Percentiles rank a stretch among this genome's conserved stretches.
phyloP scores from a whole-genome alignment of 2,888 invertebrate genomes.

The Tachina fera region DNA sequence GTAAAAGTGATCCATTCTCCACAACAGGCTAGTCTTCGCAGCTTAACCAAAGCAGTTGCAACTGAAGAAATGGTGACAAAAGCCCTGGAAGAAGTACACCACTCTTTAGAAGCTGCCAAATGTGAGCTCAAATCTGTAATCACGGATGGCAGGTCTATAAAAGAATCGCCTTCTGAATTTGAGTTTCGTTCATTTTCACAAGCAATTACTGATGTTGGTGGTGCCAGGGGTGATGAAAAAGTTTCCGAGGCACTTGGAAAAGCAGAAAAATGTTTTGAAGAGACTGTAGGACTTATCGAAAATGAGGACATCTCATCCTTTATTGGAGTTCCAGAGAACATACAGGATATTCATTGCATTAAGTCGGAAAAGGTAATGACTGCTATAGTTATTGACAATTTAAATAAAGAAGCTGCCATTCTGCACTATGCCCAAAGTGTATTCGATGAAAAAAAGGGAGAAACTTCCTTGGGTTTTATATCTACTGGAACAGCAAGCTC shows the following conservation, averaged over 20 bases:
- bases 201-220: conserved; percentile 42
- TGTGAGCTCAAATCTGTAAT: conserved; percentile 87
- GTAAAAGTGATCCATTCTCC: conserved; percentile 80
- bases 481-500: conserved; percentile 79
- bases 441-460: conserved; percentile 70
- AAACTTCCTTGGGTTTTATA: conserved; percentile 78
- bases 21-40: conserved; percentile 68
- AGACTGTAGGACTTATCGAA: conserved; percentile 28
- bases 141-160: conserved; percentile 86
- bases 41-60: conserved; percentile 75
- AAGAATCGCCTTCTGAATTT: conserved; percentile 89
- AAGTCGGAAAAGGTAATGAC: conserved; percentile 72
- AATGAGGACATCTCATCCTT: conserved; percentile 78
- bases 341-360: conserved; percentile 38
- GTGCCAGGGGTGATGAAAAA: neutral
- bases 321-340: conserved; percentile 78
- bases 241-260: neutral
- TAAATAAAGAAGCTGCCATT: conserved; percentile 77
- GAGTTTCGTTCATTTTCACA: conserved; percentile 87
- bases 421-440: conserved; percentile 75
- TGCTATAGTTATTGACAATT: conserved; percentile 74
- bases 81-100: conserved; percentile 88
- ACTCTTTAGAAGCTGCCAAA: conserved; percentile 88
- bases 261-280: conserved; percentile 41
- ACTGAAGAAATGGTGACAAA: conserved; percentile 85